Evolutionary conservation across 2,797 vertebrate species (phyloP).

Genomic region (Sebastes hubbsi): DNA sequence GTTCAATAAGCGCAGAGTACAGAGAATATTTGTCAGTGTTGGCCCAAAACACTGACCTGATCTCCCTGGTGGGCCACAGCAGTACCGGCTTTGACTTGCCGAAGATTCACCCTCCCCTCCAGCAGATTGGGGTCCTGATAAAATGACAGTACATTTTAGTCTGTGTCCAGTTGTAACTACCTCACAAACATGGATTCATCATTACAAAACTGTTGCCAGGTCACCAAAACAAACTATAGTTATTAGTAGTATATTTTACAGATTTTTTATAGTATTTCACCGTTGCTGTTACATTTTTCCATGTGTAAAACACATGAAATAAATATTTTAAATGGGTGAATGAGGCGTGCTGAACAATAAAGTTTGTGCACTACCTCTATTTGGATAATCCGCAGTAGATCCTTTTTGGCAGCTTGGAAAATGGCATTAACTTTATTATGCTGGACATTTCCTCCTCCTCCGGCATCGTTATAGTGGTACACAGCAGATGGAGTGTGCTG

Average conservation of each 20-base stretch:
- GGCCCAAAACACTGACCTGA: slow-evolving; percentile 86
- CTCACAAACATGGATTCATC: background rate
- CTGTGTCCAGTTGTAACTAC: background rate
- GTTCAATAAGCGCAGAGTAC: background rate
- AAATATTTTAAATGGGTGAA: background rate
- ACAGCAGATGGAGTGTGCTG: slow-evolving; percentile 85
- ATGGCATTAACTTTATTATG: slow-evolving; percentile 84
- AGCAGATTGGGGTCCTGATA: slow-evolving; percentile 85
- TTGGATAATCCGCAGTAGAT: slow-evolving; percentile 89
- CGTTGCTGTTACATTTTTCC: background rate
- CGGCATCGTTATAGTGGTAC: slow-evolving; percentile 82
- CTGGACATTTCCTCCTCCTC: slow-evolving; percentile 65
- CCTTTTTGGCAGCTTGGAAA: slow-evolving; percentile 91
- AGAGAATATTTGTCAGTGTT: background rate
- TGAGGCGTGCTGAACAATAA: background rate
- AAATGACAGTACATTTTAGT: background rate
- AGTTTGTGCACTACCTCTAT: slow-evolving; percentile 78
- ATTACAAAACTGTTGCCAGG: background rate
- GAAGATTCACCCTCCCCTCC: slow-evolving; percentile 88
- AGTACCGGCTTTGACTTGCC: slow-evolving; percentile 90
- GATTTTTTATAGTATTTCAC: background rate
- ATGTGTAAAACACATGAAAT: background rate
- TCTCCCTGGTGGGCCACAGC: slow-evolving; percentile 91
- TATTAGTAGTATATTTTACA: background rate
- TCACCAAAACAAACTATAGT: background rate